Evolutionary conservation across 1,140 invertebrate genomes (phyloP), one percentile per base, ranked within the genome.

Genomic region (Trialeurodes vaporariorum): DNA sequence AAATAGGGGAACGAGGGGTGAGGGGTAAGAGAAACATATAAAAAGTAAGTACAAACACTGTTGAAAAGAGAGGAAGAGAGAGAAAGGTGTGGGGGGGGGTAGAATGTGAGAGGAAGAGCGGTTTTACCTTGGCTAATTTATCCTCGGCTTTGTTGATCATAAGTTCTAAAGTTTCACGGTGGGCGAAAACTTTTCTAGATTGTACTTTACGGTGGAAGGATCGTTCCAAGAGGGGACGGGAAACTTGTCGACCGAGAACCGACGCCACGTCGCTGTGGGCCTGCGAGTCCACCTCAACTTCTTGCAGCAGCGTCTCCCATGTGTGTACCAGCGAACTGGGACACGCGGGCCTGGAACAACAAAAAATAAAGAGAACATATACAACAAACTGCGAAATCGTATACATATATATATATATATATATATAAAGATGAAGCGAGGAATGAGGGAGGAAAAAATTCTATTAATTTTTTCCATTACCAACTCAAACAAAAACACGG

Each of bases 121-220:
- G 34, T 70, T 80, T 80, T 77, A 91, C 89, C 84, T 92, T 91
- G 70, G 82, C 85, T 59, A 96, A 79, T 77, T 94, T 90, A 71
- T 94, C 90, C 79, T 96, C 93, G 34, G 92, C 89, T 79, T 96
- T 94, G 63, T 83, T 84, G 59, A 97, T 84, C 68, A 95, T 88
- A 66, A 90, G 87, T 78, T 97, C 94, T 79, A 93, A 93, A 70
- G 89, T 89, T 75, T 97, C 93, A 67, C 94, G 84, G 80, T 96
- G 93, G 21, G 86, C 84, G 79, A 96, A 96, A 61, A 97, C 84
- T 81, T 96, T 96, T 71, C 92, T 84, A 1, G 93, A 91, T 79
- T 97, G 93, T 65, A 96, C 89, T 80, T 96, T 96, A 73, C 93
- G 86, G 76, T 94, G 88, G 78, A 94, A 95, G 70, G 90, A 92